Evolutionary conservation across 1,140 invertebrate species (phyloP), one percentile per base, ranked within the genome.

Genomic region (Teleopsis dalmanni): DNA sequence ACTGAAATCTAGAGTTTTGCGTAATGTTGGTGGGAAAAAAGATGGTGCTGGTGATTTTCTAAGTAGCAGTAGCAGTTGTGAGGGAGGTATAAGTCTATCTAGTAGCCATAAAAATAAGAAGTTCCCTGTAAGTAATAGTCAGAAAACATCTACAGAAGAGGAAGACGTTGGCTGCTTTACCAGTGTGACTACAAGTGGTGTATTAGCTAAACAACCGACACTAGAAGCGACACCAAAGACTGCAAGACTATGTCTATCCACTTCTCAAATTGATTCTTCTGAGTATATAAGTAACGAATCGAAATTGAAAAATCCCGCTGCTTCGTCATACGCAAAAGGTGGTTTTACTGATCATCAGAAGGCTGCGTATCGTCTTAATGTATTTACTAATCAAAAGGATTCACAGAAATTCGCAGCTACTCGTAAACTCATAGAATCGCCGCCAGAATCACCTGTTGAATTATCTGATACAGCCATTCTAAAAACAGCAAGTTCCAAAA

Each of bases 121-220:
- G n/a, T n/a, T n/a, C n/a, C n/a, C n/a, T n/a, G n/a, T n/a, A n/a
- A n/a, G n/a, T n/a, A n/a, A n/a, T n/a, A n/a, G 9, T 4, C 18
- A 19, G 50, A 1, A 54, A 4, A 50, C 16, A 0, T 31, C 34
- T n/a, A 25, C 63, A 16, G 61, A 59, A 14, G 50, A 46, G 27
- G 36, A 41, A 44, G 1, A 59, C 51, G 1, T 78, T 80, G 77
- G 78, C 11, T 78, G 70, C 38, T 79, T 79, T 52, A 79, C 77
- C 1, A 79, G 76, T 3, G 76, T 79, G 2, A 79, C 78, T 16
- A 77, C 78, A 10, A 78, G 78, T n/a, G 78, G 78, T 1, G 76
- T 80, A 19, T 53, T 80, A 45, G 76, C 75, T 45, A 76, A 75
- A 5, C 75, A 71, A 34, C 57, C 58, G 7, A 57, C 58, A 0